phyloP scores from a whole-genome alignment of 2,888 invertebrate genomes.

The Cepaea hortensis region DNA sequence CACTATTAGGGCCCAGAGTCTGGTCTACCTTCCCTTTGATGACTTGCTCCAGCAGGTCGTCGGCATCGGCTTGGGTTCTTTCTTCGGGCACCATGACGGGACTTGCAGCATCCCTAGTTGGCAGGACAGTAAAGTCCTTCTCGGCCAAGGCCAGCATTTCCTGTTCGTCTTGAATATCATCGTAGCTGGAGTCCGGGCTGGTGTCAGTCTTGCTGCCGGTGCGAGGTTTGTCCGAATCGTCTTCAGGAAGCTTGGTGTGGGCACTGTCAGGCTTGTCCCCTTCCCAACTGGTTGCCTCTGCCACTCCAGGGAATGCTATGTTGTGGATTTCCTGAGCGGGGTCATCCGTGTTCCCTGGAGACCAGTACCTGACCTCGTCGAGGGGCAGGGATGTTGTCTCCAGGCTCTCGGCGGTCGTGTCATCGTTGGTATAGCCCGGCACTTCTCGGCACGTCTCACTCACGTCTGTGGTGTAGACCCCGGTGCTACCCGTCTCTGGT shows the following conservation, averaged over 20 bases:
- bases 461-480: not conserved
- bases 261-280: not conserved
- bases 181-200: not conserved
- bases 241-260: not conserved
- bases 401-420: conserved; percentile 35
- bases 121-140: conserved; percentile 23
- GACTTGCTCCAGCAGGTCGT: conserved; percentile 37
- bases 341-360: not conserved
- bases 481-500: not conserved
- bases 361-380: not conserved
- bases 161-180: not conserved
- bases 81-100: not conserved
- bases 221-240: not conserved
- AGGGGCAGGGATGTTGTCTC: not conserved
- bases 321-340: too few relatives aligned
- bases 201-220: not conserved
- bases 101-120: not conserved
- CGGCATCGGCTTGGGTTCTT: conserved; percentile 30
- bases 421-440: not conserved
- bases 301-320: too few relatives aligned
- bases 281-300: not conserved
- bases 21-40: conserved; percentile 20
- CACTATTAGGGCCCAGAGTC: conserved; percentile 30
- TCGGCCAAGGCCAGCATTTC: conserved; percentile 31
- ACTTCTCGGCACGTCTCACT: not conserved